phyloP scores from a whole-genome alignment of 2,797 vertebrate species.

The Sebastes diploproa region DNA sequence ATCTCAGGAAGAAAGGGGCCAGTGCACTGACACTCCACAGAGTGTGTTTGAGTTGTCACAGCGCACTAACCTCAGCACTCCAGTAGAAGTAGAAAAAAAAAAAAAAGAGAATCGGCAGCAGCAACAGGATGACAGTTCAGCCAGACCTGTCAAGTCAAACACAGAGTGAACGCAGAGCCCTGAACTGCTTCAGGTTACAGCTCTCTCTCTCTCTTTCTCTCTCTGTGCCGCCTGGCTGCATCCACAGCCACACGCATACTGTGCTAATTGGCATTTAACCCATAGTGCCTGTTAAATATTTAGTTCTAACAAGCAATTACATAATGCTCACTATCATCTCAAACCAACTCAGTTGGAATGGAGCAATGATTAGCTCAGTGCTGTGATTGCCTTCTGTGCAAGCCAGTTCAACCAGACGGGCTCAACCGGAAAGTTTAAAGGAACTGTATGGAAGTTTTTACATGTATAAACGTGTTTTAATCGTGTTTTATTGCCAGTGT shows the following conservation, averaged over 20 bases:
- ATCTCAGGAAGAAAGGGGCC: constrained; percentile 18
- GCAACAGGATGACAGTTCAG: constrained; percentile 42
- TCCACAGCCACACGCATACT: background rate
- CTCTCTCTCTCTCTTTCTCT: background rate
- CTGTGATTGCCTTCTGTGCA: constrained; percentile 2
- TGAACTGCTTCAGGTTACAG: constrained; percentile 25
- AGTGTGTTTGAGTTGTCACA: constrained; percentile 51
- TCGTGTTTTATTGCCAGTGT: too few relatives aligned
- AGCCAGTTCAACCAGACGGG: background rate
- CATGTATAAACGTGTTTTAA: too few relatives aligned
- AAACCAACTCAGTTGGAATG: constrained; percentile 37
- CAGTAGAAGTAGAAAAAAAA: background rate
- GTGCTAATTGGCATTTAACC: constrained; percentile 62
- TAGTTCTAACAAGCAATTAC: constrained; percentile 57
- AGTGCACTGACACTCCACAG: constrained; percentile 39
- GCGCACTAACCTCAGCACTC: constrained; percentile 41
- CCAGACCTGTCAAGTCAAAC: constrained; percentile 46
- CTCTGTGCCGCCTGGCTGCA: background rate
- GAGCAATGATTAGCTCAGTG: constrained; percentile 5
- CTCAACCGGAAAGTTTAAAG: constrained; percentile 1
- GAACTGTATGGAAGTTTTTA: too few relatives aligned
- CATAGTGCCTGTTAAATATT: constrained; percentile 30
- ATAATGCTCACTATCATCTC: constrained; percentile 36
- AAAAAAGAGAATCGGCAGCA: constrained; percentile 17
- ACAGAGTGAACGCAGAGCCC: constrained; percentile 38